phyloP scores from a whole-genome alignment of 2,888 invertebrate genomes.

The Xanthostigma xanthostigma region DNA sequence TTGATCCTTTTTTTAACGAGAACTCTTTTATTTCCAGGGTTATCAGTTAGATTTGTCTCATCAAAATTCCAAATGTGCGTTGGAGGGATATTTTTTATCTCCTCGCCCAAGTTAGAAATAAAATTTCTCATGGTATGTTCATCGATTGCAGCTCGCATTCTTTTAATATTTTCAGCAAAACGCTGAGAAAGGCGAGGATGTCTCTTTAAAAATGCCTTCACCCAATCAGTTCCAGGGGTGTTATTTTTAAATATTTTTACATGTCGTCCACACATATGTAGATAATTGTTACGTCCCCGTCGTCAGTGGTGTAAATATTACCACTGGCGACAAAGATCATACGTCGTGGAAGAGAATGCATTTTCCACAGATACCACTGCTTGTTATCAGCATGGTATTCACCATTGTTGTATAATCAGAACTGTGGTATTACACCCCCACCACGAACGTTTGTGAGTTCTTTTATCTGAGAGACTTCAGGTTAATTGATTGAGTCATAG shows the following conservation, averaged over 20 bases:
- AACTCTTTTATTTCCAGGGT: slow-evolving; percentile 21
- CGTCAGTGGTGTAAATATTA: too few species aligned
- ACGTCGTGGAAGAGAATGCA: too few species aligned
- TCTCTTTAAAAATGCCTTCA: slow-evolving; percentile 4
- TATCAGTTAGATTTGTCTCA: slow-evolving; percentile 23
- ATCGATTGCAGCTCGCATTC: slow-evolving; percentile 7
- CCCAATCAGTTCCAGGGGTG: slow-evolving; percentile 7
- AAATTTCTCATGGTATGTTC: slow-evolving; percentile 8
- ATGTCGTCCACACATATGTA: background rate
- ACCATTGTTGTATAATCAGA: too few species aligned
- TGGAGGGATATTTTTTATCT: slow-evolving; percentile 9
- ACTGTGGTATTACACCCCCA: too few species aligned
- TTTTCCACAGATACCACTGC: too few species aligned
- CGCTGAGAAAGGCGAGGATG: slow-evolving; percentile 5
- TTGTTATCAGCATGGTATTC: too few species aligned
- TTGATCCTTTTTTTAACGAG: too few species aligned
- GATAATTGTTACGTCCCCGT: too few species aligned
- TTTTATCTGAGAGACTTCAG: too few species aligned
- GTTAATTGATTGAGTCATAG: too few species aligned
- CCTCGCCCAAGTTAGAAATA: slow-evolving; percentile 9
- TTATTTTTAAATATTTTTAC: slow-evolving; percentile 6
- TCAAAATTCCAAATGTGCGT: slow-evolving; percentile 22
- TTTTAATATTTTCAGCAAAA: slow-evolving; percentile 11
- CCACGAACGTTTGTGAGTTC: too few species aligned
- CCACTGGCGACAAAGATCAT: too few species aligned